Conservation (phyloP, 2,113 vertebrate genomes). For the Callithrix jacchus region DNA sequence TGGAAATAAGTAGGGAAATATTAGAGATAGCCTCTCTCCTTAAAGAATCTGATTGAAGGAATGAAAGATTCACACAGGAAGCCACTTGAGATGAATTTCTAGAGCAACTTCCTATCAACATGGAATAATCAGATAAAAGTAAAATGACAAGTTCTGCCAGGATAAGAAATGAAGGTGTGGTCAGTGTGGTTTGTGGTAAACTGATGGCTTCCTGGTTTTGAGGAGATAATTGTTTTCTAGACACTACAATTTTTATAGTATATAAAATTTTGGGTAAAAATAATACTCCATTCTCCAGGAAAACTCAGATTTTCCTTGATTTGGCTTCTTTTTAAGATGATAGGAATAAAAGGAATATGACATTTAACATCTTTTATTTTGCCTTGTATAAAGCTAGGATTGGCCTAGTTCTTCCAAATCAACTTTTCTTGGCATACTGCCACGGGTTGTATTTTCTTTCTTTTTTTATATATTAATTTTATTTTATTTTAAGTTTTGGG, state of each 20-base stretch:
- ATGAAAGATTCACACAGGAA: not conserved
- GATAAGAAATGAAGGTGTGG: not conserved
- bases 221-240: not conserved
- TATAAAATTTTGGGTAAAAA: not conserved
- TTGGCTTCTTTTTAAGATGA: not conserved
- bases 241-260: not conserved
- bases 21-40: not conserved
- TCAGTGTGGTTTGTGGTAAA: not conserved
- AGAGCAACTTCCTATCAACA: not conserved
- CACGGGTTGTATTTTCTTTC: no score
- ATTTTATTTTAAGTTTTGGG: no score
- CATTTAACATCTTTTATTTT: not conserved
- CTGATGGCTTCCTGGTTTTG: not conserved
- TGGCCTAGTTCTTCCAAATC: not conserved
- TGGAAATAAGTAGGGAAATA: not conserved
- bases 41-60: not conserved
- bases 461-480: no score
- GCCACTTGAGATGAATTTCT: not conserved
- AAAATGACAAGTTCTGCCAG: not conserved
- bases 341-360: not conserved
- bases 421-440: not conserved
- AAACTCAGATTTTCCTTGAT: constrained; percentile 34
- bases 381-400: not conserved
- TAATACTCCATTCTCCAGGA: not conserved
- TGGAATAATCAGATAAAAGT: not conserved